Conservation (phyloP, 2,888 invertebrate species). For the Lasioglossum marginatum region DNA sequence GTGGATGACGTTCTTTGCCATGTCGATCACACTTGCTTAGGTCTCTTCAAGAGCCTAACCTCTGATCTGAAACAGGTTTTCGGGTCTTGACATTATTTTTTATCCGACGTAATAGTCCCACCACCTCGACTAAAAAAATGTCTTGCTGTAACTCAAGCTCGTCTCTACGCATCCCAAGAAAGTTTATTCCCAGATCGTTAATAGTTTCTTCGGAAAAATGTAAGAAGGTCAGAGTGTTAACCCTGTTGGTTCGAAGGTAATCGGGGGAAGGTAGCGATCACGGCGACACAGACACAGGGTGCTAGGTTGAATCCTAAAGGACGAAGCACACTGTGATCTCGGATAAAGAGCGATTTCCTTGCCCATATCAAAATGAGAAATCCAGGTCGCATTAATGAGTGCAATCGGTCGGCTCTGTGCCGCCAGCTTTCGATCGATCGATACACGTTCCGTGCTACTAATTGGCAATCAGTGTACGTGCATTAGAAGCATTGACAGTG, state of each 20-base stretch:
- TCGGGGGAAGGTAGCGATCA: neutral
- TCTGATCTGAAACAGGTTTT: too few species aligned
- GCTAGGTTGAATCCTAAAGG: constrained; percentile 14
- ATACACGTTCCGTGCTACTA: constrained; percentile 27
- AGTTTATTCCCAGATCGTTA: too few species aligned
- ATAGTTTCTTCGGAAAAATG: neutral
- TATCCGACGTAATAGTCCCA: neutral
- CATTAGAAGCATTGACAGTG: constrained; percentile 50
- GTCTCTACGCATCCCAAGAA: too few species aligned
- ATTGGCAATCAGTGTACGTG: constrained; percentile 52
- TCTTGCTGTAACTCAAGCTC: too few species aligned
- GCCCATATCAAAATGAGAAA: constrained; percentile 22
- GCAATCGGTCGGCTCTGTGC: constrained; percentile 7
- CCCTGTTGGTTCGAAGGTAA: neutral
- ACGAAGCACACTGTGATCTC: constrained; percentile 12
- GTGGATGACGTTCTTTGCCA: too few species aligned
- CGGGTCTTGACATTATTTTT: neutral
- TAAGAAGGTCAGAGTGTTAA: fast-evolving
- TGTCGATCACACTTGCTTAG: too few species aligned
- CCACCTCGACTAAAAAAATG: too few species aligned
- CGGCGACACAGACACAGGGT: neutral
- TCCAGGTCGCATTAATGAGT: constrained; percentile 35
- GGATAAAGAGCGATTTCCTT: constrained; percentile 20
- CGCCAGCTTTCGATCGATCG: constrained; percentile 31
- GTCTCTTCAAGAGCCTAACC: too few species aligned